A percentile compares a stretch with the other conserved stretches of the same genome.
Evolutionary conservation across 2,888 invertebrate genomes (phyloP).

Genomic region (Amblyteles armatorius): DNA sequence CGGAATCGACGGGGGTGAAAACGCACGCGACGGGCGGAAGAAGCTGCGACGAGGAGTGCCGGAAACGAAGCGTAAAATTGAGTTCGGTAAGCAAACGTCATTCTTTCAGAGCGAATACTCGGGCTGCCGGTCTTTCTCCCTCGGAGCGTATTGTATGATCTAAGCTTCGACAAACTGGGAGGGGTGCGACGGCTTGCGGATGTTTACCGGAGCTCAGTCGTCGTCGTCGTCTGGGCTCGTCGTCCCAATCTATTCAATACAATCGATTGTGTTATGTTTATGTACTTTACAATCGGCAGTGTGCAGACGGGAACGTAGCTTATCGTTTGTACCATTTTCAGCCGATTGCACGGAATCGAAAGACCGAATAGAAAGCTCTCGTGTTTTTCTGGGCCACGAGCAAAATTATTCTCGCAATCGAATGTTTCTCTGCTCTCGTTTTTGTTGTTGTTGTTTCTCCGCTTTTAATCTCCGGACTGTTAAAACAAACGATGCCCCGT

Average conservation of each 20-base stretch:
- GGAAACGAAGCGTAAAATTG: conserved; percentile 66
- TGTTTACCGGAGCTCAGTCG: conserved; percentile 54
- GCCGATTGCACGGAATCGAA: conserved; percentile 21
- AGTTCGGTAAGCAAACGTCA: conserved; percentile 62
- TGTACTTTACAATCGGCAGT: conserved; percentile 6
- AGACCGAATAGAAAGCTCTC: not conserved
- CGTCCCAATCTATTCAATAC: conserved; percentile 46
- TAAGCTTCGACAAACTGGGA: conserved; percentile 43
- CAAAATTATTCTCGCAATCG: not conserved
- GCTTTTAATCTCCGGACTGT: too few species aligned
- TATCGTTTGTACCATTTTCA: conserved; percentile 46
- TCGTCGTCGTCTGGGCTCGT: conserved; percentile 7
- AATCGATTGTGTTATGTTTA: conserved; percentile 26
- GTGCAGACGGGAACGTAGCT: conserved; percentile 26
- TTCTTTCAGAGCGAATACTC: conserved; percentile 32
- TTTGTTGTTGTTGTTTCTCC: not conserved
- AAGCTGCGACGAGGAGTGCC: conserved; percentile 3
- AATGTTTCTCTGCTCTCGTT: not conserved
- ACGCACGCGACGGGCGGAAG: conserved; percentile 11
- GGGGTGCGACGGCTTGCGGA: conserved; percentile 34
- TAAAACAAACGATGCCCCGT: too few species aligned
- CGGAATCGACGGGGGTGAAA: conserved; percentile 29
- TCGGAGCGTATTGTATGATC: conserved; percentile 28
- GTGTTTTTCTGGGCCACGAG: not conserved
- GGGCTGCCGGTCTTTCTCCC: conserved; percentile 11